phyloP scores from a whole-genome alignment of 1,140 invertebrate genomes.

The Trypoxylus dichotomus region DNA sequence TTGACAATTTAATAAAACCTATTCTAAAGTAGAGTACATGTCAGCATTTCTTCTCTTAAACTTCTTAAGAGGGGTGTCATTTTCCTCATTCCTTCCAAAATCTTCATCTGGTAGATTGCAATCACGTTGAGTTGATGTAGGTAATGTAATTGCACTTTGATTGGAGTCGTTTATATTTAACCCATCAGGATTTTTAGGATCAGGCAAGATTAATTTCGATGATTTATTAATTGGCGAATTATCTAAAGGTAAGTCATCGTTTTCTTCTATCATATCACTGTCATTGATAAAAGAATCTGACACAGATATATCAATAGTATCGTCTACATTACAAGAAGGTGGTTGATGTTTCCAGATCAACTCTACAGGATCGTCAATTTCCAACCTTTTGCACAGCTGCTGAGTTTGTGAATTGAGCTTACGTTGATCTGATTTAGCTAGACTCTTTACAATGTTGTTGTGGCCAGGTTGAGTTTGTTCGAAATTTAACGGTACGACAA shows the following conservation, averaged over 20 bases:
- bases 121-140: background rate
- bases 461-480: slow-evolving; percentile 68
- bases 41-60: slow-evolving; percentile 44
- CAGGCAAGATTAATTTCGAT: slow-evolving; percentile 25
- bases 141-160: background rate
- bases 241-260: background rate
- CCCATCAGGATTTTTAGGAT: slow-evolving; percentile 2
- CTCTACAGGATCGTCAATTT: slow-evolving; percentile 74
- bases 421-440: slow-evolving; percentile 53
- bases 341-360: slow-evolving; percentile 52
- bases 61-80: slow-evolving; percentile 35
- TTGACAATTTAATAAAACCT: background rate
- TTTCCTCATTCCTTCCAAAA: background rate
- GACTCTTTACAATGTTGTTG: slow-evolving; percentile 53
- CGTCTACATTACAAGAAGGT: slow-evolving; percentile 42
- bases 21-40: slow-evolving; percentile 35
- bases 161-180: background rate
- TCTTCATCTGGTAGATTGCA: background rate
- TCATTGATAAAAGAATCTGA: slow-evolving; percentile 14
- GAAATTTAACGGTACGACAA: slow-evolving; percentile 80
- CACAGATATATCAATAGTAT: slow-evolving; percentile 3
- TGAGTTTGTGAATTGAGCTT: slow-evolving; percentile 81
- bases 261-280: slow-evolving; percentile 23
- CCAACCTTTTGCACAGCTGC: slow-evolving; percentile 77
- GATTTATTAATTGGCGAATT: slow-evolving; percentile 26